A percentile compares a stretch with the other conserved stretches of the same genome.
These are phyloP conservation scores for Tenthredo livida DNA, from an alignment of 2,888 invertebrate species.

Conservation along the genomic window DNA sequence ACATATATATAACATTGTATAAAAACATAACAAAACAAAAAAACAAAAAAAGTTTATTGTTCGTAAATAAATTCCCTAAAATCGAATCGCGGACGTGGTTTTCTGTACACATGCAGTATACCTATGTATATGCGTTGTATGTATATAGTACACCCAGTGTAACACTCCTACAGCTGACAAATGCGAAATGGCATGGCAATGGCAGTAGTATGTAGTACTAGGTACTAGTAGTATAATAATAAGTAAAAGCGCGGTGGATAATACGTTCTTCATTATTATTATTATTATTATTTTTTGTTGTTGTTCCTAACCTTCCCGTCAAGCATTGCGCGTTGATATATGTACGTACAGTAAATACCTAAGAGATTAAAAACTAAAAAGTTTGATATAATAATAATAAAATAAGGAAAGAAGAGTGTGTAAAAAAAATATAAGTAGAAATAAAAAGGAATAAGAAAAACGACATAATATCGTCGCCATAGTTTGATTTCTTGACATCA, in stretches of 20 bases:
- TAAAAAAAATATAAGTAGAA: not conserved
- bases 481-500: not conserved
- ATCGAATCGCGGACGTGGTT: no score
- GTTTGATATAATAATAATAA: not conserved
- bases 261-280: not conserved
- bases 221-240: not conserved
- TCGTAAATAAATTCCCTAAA: no score
- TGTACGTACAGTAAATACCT: no score
- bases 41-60: not conserved
- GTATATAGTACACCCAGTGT: not conserved
- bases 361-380: not conserved
- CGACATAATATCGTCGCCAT: not conserved
- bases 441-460: not conserved
- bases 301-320: not conserved
- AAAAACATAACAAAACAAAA: not conserved
- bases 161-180: not conserved
- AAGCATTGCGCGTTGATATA: not conserved
- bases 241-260: not conserved
- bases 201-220: not conserved
- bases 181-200: not conserved
- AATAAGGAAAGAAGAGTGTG: not conserved
- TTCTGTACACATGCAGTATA: no score
- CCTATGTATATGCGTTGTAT: not conserved
- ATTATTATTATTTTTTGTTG: no score
- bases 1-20: no score